Conservation (phyloP, 2,113 vertebrate species). For the Phalacrocorax pelagicus region DNA sequence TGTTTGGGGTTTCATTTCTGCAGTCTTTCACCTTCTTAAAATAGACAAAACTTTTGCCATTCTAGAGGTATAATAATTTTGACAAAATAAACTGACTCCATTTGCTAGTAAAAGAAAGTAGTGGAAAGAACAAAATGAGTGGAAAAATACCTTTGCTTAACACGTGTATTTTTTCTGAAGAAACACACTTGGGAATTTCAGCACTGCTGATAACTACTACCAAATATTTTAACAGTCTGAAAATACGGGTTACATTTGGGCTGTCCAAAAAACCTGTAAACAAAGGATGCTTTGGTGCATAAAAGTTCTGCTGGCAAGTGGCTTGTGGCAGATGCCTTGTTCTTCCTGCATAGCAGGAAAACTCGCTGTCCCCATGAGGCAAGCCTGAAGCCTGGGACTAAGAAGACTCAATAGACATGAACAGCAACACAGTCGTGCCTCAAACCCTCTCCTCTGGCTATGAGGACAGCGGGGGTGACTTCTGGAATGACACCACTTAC, state of each 20-base stretch:
- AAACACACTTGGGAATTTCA: not conserved
- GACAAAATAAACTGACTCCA: not conserved
- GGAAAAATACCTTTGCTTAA: not conserved
- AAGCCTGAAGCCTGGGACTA: not conserved
- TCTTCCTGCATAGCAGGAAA: not conserved
- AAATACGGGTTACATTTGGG: not conserved
- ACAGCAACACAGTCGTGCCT: not conserved
- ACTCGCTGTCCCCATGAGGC: not conserved
- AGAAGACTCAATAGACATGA: not conserved
- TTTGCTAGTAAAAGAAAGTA: not conserved
- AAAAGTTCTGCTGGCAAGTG: not conserved
- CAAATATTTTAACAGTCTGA: not conserved
- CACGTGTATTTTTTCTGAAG: not conserved
- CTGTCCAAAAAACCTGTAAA: not conserved
- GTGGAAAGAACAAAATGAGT: not conserved
- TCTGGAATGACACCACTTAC: not conserved
- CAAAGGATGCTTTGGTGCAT: not conserved
- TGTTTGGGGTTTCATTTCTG: not conserved
- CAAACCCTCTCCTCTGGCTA: not conserved
- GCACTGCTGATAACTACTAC: not conserved
- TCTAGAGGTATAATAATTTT: not conserved
- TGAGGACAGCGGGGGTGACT: not conserved
- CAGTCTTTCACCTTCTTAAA: not conserved
- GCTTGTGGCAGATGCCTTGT: not conserved
- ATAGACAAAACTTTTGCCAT: not conserved